Base-by-base conservation (phyloP, 2,113 vertebrate genomes). In the Notothenia rossii region DNA sequence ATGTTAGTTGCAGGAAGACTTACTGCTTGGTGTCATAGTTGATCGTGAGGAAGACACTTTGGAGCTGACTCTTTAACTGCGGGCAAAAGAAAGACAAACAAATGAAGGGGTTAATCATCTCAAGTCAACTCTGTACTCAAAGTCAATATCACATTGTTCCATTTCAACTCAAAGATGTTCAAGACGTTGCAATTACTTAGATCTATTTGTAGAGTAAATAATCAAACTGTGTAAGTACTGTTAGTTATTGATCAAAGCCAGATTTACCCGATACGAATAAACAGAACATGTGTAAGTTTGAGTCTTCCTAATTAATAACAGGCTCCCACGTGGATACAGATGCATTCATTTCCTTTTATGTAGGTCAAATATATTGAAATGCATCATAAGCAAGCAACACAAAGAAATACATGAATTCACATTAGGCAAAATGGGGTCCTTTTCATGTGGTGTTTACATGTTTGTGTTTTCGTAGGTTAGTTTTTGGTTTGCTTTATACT, bases 21-120 rank as follows among this genome's bases (percentile, higher is more conserved):
- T 93, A 99, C 98, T 96, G 93, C 89, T 7, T 95, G 81, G 0
- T 13, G 56, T 92, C 94, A 11, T 91, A 67, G 50, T 1, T 86
- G 68, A 64, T 94, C 82, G 87, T 87, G 78, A 98, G 69, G 3
- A 68, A 93, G 85, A 98, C 48, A 2, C 71, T 14, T 89, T 99
- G 98, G 15, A 99, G 92, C 22, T 76, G 82, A 1, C 95, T 95
- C 9, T 86, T 92, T 54, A 98, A 63, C 97, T 99, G 91, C 3
- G 64, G 25, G 9, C 15, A 71, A 62, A 82, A 65, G 51, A 81
- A 43, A 84, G 9, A 79, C 48, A 79, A 50, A 56, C 5, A 53
- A 22, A 76, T 5, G 0, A 67, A 0, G 61, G 5, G 6, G 22
- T 66, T 62, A n/a, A 49, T 61, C 8, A 40, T 8, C 10, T 48